Percentiles rank a stretch among this genome's conserved stretches.
Conservation (phyloP, 2,888 invertebrate species). For the Papilio demoleus region DNA sequence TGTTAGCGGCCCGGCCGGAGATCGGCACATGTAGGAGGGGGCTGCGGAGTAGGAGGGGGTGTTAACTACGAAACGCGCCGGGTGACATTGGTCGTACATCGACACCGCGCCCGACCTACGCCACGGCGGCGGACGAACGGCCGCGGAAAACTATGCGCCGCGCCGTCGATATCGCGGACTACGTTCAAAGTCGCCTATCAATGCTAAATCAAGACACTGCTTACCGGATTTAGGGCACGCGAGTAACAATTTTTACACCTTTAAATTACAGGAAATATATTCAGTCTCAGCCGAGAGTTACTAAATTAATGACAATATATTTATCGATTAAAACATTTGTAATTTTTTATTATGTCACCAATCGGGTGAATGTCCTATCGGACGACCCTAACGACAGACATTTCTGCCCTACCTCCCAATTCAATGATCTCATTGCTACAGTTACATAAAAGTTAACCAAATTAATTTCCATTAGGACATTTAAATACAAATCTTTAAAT, state of each 20-base stretch:
- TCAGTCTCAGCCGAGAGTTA: too few species aligned
- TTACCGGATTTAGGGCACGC: conserved; percentile 15
- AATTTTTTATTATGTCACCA: background rate
- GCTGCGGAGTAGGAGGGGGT: conserved; percentile 48
- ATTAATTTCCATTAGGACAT: background rate
- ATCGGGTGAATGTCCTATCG: background rate
- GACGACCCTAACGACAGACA: background rate
- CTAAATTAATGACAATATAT: too few species aligned
- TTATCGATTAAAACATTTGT: too few species aligned
- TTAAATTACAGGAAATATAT: too few species aligned
- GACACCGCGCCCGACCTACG: conserved; percentile 80
- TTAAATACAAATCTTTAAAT: too few species aligned
- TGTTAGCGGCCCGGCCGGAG: conserved; percentile 43
- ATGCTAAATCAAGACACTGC: too few species aligned
- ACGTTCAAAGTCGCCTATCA: too few species aligned
- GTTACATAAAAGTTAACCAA: background rate
- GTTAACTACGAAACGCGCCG: conserved; percentile 61
- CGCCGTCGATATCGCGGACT: conserved; percentile 52
- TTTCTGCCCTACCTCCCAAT: background rate
- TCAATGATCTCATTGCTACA: background rate
- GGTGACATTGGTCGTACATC: conserved; percentile 80
- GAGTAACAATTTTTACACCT: conserved; percentile 1
- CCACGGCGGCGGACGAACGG: conserved; percentile 57
- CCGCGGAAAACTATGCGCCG: conserved; percentile 62
- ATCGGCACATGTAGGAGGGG: conserved; percentile 46